Evolutionary conservation across 2,797 vertebrate species (phyloP), one percentile per base, ranked within the genome.

Genomic region (Peromyscus attwateri): DNA sequence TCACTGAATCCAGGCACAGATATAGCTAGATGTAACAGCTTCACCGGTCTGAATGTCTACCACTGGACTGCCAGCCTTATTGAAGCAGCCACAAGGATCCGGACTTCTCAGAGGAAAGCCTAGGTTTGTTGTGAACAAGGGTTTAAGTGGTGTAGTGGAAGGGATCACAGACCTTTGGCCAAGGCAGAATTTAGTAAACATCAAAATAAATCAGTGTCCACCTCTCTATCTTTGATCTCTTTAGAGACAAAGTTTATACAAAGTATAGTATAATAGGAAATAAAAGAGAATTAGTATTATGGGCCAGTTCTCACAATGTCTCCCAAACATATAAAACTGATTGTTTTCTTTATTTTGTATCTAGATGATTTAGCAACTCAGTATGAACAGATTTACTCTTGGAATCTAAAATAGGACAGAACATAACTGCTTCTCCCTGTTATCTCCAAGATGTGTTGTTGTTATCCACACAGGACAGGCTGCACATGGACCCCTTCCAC

Each of bases 351-450:
- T 27, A 62, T 73, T 94, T 92, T 91, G 46, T 77, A 46, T 84
- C 43, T 68, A 64, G 95, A 95, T 85, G n/a, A 31, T 68, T 96
- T 95, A 96, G 46, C 16, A 95, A 88, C 25, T 95, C 88, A 77
- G 64, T n/a, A 91, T 62, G 27, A 95, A 84, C 71, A 94, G 64
- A 95, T 77, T 93, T 85, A 92, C 83, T 79, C 55, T 87, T 49
- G 14, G 17, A 76, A 52, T 93, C 71, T 92, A 96, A 94, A 96
- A 55, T 79, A 87, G 81, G 90, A 83, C 87, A 89, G 66, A 91
- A 77, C 10, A 34, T 55, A 91, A 92, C 95, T 90, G 68, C 57
- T 92, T 91, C 52, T 71, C 52, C 87, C 84, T 64, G 49, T 70
- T 89, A 87, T 77, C 46, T 84, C 57, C 60, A 92, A 52, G 52